phyloP scores from a whole-genome alignment of 2,113 vertebrate species.

The Prinia subflava region DNA sequence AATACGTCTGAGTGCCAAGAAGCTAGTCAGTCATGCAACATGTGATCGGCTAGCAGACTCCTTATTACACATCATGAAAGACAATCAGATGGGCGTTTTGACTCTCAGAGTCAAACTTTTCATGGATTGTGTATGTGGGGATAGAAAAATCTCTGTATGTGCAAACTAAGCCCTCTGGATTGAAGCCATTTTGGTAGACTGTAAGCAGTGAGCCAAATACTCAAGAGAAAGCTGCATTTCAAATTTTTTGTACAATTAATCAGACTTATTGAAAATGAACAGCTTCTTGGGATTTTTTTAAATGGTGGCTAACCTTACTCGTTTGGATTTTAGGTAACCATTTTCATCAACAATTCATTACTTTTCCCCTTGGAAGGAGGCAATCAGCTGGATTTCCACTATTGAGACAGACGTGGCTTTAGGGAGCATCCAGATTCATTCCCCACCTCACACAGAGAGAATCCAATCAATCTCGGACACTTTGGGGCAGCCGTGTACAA shows the following conservation, averaged over 20 bases:
- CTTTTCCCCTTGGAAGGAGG: neutral
- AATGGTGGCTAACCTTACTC: neutral
- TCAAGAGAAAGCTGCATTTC: neutral
- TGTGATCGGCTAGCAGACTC: slow-evolving; percentile 8
- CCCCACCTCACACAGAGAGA: neutral
- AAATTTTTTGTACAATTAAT: neutral
- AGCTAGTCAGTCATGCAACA: neutral
- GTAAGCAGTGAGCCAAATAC: neutral
- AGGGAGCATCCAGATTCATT: neutral
- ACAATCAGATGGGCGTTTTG: neutral
- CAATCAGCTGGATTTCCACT: neutral
- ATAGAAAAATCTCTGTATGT: neutral
- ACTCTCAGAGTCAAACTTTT: neutral
- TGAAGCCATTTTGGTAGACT: neutral
- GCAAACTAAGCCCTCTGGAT: neutral
- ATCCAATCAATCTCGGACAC: neutral
- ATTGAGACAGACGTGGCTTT: neutral
- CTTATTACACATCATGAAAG: slow-evolving; percentile 19
- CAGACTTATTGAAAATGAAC: neutral
- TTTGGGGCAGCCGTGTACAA: neutral
- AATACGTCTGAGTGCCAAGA: neutral
- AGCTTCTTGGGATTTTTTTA: neutral
- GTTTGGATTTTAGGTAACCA: neutral
- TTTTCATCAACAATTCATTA: neutral
- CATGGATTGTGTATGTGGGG: neutral